These are phyloP conservation scores for western clawed frog (Xenopus tropicalis) DNA, from an alignment of 2,113 vertebrate genomes.

Conservation along the genomic window DNA sequence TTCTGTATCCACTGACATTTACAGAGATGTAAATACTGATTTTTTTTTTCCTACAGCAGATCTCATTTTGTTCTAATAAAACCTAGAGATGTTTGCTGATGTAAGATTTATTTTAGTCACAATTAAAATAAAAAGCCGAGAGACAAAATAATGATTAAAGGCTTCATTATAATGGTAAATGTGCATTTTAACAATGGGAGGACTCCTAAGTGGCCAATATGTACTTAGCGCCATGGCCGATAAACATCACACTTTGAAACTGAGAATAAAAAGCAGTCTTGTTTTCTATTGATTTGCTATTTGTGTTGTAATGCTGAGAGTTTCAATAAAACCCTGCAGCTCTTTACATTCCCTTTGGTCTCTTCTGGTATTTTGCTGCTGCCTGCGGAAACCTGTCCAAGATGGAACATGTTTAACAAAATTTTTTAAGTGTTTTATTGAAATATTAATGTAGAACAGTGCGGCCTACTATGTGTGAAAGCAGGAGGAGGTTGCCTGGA, in stretches of 20 bases:
- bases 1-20: no score
- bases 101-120: no score
- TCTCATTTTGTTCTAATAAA: no score
- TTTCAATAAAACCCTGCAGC: background rate
- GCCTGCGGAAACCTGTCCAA: conserved; percentile 1
- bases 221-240: no score
- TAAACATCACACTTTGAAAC: background rate
- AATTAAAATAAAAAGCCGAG: no score
- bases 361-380: background rate
- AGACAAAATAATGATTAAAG: no score
- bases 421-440: conserved; percentile 20
- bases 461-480: background rate
- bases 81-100: no score
- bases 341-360: background rate
- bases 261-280: background rate
- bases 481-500: conserved; percentile 2
- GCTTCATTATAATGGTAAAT: no score
- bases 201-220: no score
- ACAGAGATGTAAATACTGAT: no score
- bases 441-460: conserved; percentile 30
- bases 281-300: background rate
- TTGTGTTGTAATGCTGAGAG: conserved; percentile 1
- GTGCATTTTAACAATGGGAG: no score
- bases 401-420: conserved; percentile 19
- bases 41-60: no score